Evolutionary conservation across 2,113 vertebrate species (phyloP).

Genomic region (Oxyura jamaicensis): DNA sequence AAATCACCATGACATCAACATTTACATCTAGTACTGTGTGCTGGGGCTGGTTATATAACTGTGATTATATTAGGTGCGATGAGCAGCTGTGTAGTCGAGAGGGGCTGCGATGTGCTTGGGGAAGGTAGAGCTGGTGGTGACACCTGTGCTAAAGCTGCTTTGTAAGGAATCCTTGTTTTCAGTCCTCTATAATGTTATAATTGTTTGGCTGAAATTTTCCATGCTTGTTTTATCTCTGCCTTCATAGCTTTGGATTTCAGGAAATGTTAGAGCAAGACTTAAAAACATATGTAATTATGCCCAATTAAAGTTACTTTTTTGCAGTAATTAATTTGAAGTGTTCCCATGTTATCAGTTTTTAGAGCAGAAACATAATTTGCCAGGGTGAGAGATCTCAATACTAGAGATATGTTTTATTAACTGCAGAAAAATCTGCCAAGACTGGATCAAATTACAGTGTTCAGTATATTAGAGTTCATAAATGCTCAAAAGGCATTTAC

Average conservation of each 20-base stretch:
- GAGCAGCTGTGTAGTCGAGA: not conserved
- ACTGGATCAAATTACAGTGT: not conserved
- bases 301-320: not conserved
- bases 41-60: slow-evolving; percentile 26
- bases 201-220: not conserved
- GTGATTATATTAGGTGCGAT: slow-evolving; percentile 50
- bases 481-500: not conserved
- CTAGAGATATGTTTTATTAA: not conserved
- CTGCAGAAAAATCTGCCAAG: no score
- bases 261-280: not conserved
- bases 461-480: not conserved
- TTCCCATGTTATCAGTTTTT: not conserved
- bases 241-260: not conserved
- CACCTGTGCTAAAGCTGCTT: not conserved
- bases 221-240: not conserved
- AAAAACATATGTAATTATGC: not conserved
- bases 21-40: slow-evolving; percentile 43
- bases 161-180: not conserved
- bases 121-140: not conserved
- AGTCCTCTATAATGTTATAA: not conserved
- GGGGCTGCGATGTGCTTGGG: not conserved
- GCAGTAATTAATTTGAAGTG: not conserved
- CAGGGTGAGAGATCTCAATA: not conserved
- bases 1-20: slow-evolving; percentile 48
- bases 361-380: not conserved